Percentiles rank a stretch among this genome's conserved stretches.
phyloP scores from a whole-genome alignment of 2,797 vertebrate species.

The Crax fasciolata region DNA sequence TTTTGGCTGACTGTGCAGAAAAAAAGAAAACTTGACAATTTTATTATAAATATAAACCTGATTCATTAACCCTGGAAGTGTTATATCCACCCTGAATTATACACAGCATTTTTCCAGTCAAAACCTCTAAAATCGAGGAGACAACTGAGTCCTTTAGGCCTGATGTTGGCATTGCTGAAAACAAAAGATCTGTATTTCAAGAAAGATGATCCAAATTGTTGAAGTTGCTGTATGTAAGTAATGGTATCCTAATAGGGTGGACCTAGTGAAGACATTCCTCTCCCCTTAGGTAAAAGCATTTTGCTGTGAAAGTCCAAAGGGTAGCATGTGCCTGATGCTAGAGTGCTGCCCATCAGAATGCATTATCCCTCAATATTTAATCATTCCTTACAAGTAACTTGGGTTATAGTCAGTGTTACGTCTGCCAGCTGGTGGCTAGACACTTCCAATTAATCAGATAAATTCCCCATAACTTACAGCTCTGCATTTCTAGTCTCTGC shows the following conservation, averaged over 20 bases:
- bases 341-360: not conserved
- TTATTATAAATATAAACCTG: not conserved
- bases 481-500: slow-evolving; percentile 30
- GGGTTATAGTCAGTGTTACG: slow-evolving; percentile 20
- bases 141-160: not conserved
- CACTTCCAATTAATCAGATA: slow-evolving; percentile 71
- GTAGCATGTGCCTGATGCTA: not conserved
- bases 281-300: not conserved
- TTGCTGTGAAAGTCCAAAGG: not conserved
- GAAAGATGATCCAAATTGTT: not conserved
- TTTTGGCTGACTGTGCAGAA: not conserved
- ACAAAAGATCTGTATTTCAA: not conserved
- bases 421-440: slow-evolving; percentile 57
- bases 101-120: not conserved
- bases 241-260: not conserved
- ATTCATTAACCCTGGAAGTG: not conserved
- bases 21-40: not conserved
- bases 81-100: not conserved
- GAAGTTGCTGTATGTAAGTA: not conserved
- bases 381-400: slow-evolving; percentile 24
- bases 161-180: not conserved
- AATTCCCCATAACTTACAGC: slow-evolving; percentile 40
- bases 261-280: not conserved
- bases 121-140: slow-evolving; percentile 30
- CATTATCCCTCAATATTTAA: slow-evolving; percentile 36